Conservation (phyloP, 2,113 vertebrate genomes). For the Macaca mulatta region DNA sequence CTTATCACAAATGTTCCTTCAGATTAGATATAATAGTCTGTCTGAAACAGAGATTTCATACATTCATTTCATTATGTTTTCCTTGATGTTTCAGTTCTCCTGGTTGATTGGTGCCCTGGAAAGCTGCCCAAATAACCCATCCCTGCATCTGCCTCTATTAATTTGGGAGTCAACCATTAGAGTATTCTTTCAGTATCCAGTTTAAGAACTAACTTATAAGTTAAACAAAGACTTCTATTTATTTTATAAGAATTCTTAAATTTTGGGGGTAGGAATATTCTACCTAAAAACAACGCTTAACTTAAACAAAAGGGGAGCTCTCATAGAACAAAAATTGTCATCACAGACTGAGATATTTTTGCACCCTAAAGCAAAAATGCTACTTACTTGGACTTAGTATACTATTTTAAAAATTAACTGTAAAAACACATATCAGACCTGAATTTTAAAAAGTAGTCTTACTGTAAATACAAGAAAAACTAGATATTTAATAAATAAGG, state of each 20-base stretch:
- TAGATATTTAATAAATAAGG: not conserved
- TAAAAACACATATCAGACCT: not conserved
- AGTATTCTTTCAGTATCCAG: not conserved
- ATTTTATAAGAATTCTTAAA: not conserved
- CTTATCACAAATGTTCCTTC: not conserved
- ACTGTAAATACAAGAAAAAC: not conserved
- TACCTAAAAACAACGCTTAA: not conserved
- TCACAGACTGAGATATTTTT: not conserved
- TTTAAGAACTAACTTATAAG: not conserved
- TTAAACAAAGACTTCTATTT: not conserved
- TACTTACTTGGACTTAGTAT: not conserved
- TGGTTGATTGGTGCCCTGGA: not conserved
- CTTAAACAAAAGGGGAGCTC: not conserved
- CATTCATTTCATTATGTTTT: not conserved
- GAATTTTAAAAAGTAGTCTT: slow-evolving; percentile 8
- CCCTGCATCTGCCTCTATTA: not conserved
- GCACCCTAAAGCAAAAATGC: not conserved
- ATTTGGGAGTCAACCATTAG: not conserved
- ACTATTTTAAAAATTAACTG: not conserved
- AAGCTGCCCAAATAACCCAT: not conserved
- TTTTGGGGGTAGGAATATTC: not conserved
- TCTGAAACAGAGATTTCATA: not conserved
- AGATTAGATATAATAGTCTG: not conserved
- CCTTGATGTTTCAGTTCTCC: not conserved
- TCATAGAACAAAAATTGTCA: not conserved